Conservation (phyloP, 2,797 vertebrate species). For the Neoniphon sammara region DNA sequence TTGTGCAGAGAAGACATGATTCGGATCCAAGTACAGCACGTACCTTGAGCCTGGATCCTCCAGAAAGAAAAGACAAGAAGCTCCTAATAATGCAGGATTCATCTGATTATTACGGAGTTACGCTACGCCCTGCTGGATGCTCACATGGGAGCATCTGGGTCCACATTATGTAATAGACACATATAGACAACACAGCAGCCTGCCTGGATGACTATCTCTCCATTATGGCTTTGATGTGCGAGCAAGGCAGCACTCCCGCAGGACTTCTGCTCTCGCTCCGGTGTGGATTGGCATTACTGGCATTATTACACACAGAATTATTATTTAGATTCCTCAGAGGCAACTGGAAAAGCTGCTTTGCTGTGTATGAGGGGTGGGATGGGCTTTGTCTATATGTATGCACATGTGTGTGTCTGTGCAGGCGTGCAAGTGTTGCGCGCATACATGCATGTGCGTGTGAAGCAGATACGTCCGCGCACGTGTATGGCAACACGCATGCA, state of each 20-base stretch:
- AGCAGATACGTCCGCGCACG: constrained; percentile 16
- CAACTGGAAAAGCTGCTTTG: constrained; percentile 1
- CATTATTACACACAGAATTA: constrained; percentile 76
- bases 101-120: constrained; percentile 52
- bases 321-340: constrained; percentile 68
- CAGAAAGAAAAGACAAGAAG: constrained; percentile 29
- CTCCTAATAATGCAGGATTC: constrained; percentile 34
- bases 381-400: constrained; percentile 19
- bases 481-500: constrained; percentile 11
- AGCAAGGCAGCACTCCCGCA: constrained; percentile 51
- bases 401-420: not conserved
- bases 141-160: constrained; percentile 57
- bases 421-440: not conserved
- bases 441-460: not conserved
- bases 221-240: constrained; percentile 69
- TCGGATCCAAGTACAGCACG: constrained; percentile 35
- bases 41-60: constrained; percentile 22
- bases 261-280: constrained; percentile 40
- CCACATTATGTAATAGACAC: constrained; percentile 44
- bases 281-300: constrained; percentile 67
- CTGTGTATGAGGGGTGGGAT: not conserved
- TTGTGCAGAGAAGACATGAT: constrained; percentile 16
- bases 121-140: constrained; percentile 27
- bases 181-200: constrained; percentile 47
- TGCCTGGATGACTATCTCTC: constrained; percentile 56